Conservation (phyloP, 2,797 vertebrate genomes). For the Botia kubotai region DNA sequence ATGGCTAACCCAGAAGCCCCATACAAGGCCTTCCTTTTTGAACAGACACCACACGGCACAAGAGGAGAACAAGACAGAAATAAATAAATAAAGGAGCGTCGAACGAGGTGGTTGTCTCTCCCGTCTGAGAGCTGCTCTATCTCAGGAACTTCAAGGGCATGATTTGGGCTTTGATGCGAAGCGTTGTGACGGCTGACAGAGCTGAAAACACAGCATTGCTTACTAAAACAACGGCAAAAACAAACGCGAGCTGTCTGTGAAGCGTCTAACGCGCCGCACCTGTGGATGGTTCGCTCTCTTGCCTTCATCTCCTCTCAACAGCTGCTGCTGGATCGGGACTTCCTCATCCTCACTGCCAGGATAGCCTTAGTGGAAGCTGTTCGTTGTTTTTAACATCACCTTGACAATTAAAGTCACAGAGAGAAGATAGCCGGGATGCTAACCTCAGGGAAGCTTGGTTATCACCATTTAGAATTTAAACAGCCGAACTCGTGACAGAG, state of each 20-base stretch:
- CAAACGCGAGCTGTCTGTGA: conserved; percentile 57
- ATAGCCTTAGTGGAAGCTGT: conserved; percentile 30
- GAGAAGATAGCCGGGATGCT: conserved; percentile 28
- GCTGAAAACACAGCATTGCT: conserved; percentile 62
- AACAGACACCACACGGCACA: conserved; percentile 43
- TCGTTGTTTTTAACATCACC: conserved; percentile 48
- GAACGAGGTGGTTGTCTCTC: conserved; percentile 54
- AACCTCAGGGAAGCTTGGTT: conserved; percentile 24
- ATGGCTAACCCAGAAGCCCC: conserved; percentile 57
- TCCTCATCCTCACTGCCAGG: conserved; percentile 33
- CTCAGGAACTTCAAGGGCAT: conserved; percentile 65
- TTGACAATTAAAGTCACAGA: conserved; percentile 32
- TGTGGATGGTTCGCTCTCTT: conserved; percentile 51
- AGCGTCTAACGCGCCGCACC: conserved; percentile 55
- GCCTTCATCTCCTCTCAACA: conserved; percentile 50
- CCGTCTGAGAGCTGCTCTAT: conserved; percentile 62
- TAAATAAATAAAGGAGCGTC: conserved; percentile 61
- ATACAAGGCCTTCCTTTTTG: conserved; percentile 52
- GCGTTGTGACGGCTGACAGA: conserved; percentile 63
- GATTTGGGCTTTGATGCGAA: conserved; percentile 65
- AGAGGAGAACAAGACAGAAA: conserved; percentile 44
- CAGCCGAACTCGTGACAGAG: conserved; percentile 2
- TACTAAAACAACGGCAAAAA: conserved; percentile 64
- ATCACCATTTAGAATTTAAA: conserved; percentile 21
- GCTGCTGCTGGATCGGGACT: conserved; percentile 39